Base-by-base conservation (phyloP, 2,888 invertebrate genomes). In the Bhutanitis thaidina region DNA sequence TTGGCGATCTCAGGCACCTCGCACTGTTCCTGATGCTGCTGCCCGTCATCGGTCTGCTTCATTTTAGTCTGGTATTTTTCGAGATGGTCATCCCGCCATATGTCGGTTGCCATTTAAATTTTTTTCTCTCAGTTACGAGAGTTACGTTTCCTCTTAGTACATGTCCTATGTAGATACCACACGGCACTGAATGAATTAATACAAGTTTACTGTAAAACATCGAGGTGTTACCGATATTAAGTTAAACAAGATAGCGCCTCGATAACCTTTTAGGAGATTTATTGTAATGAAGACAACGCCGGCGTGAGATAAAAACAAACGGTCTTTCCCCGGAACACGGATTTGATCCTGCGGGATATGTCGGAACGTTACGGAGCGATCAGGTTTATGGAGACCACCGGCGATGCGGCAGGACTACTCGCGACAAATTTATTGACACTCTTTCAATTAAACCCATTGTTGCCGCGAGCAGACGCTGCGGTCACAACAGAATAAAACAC, bases 371-470 rank as follows among this genome's bases (percentile, higher is more conserved):
- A 57, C 64, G 70, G 71, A 71, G 65, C 72, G 62, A 69, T 72
- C 66, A 63, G 70, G 72, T 77, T 79, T 80, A 78, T 79, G 74
- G 71, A 70, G 88, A 89, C 88, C 89, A 88, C 89, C 89, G 71
- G 68, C 86, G 87, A 72, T 61, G 88, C 62, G 58, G 60, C 53
- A 61, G 65, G 70, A 74, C 77, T 67, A 68, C 70, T 59, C 57
- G 69, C 74, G 76, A 88, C 88, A 87, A 89, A 89, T 89, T 89
- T 89, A 89, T 89, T 82, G 89, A 87, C 88, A 89, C 88, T 80
- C 81, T 86, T 89, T 87, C 89, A 89, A 89, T 89, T 89, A 89
- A 89, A 86, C 68, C 84, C 73, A 87, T 89, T 89, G 88, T 89
- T 83, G 73, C 71, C 66, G 62, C 68, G 71, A 74, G 79, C 78